Evolutionary conservation across 2,797 vertebrate genomes (phyloP).

Genomic region (Pyrrhura leucotis): DNA sequence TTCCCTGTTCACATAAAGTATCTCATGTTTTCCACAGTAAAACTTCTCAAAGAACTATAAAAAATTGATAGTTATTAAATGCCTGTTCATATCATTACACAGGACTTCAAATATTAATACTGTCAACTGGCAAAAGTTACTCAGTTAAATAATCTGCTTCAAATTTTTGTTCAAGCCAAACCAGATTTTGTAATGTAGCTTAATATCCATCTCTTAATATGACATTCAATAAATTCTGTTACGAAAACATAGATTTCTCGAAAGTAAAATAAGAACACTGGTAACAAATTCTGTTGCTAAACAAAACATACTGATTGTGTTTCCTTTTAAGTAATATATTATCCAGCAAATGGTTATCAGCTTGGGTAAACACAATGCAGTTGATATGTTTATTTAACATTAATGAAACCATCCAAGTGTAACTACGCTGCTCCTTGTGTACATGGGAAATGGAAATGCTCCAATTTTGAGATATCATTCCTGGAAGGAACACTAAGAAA

Average conservation of each 20-base stretch:
- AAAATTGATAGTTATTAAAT: background rate
- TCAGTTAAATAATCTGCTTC: background rate
- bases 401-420: background rate
- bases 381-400: background rate
- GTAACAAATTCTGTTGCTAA: background rate
- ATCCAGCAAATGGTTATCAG: constrained; percentile 10
- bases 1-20: background rate
- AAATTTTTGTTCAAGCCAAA: background rate
- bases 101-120: background rate
- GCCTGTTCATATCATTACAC: background rate
- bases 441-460: background rate
- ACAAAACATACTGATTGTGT: background rate
- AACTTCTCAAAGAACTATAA: background rate
- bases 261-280: background rate
- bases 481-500: background rate
- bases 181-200: background rate
- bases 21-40: background rate
- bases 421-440: background rate
- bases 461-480: background rate
- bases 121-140: background rate
- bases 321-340: background rate
- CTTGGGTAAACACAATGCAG: constrained; percentile 12
- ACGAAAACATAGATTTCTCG: background rate
- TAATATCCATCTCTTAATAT: background rate
- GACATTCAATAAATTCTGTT: background rate